phyloP scores from a whole-genome alignment of 2,113 vertebrate genomes.

The Erinaceus europaeus region DNA sequence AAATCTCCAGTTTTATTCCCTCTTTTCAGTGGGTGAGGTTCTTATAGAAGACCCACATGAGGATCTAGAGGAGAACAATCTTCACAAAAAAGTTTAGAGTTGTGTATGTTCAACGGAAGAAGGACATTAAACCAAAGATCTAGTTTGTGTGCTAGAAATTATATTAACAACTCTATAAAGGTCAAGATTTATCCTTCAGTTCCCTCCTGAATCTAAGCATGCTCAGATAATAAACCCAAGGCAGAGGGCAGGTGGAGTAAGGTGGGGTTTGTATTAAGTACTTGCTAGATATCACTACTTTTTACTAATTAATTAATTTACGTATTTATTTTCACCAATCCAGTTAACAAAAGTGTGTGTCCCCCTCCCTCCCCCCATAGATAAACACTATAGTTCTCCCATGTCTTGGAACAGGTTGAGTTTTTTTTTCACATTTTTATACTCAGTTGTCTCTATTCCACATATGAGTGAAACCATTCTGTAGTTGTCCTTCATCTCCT shows the following conservation, averaged over 20 bases:
- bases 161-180: neutral
- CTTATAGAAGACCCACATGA: neutral
- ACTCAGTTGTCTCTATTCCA: no score
- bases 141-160: neutral
- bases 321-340: no score
- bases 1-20: constrained; percentile 23
- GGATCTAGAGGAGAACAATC: neutral
- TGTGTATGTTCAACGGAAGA: neutral
- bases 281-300: neutral
- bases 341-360: no score
- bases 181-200: no score
- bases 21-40: neutral
- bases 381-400: no score
- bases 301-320: no score
- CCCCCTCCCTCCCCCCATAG: no score
- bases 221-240: neutral
- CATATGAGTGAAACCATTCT: no score
- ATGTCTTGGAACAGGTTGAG: no score
- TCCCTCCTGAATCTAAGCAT: neutral
- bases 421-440: no score
- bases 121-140: neutral
- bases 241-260: accelerated
- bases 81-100: neutral
- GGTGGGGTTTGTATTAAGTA: accelerated
- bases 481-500: no score